Conservation (phyloP, 2,888 invertebrate genomes). For the Clepsis dumicolana region DNA sequence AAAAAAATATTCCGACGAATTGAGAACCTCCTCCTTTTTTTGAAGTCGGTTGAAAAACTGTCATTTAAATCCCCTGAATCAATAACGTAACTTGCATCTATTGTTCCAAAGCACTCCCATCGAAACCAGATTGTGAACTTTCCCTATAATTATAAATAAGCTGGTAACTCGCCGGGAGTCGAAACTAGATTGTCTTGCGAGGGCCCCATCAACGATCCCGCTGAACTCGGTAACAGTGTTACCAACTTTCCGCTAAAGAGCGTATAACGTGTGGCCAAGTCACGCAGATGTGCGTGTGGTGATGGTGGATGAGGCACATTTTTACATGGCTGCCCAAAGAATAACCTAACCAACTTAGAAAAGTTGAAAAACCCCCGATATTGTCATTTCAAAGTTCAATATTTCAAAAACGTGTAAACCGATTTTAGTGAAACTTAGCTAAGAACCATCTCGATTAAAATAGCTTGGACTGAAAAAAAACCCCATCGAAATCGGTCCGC, state of each 20-base stretch:
- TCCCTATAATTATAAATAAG: conserved; percentile 23
- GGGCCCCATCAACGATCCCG: conserved; percentile 55
- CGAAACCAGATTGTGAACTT: conserved; percentile 18
- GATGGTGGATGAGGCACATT: background rate
- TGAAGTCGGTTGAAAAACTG: too few relatives aligned
- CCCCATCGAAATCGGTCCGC: too few relatives aligned
- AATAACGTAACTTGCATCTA: background rate
- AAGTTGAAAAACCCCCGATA: too few relatives aligned
- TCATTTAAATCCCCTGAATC: too few relatives aligned
- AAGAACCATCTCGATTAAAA: too few relatives aligned
- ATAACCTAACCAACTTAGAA: too few relatives aligned
- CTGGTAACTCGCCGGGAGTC: conserved; percentile 15
- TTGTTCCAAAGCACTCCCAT: background rate
- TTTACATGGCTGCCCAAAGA: background rate
- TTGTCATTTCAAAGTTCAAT: too few relatives aligned
- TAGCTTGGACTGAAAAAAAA: too few relatives aligned
- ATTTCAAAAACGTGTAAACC: too few relatives aligned
- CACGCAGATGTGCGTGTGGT: background rate
- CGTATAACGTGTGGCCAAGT: conserved; percentile 44
- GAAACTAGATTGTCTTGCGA: conserved; percentile 57
- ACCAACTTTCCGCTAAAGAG: conserved; percentile 43
- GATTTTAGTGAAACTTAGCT: too few relatives aligned
- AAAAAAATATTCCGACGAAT: too few relatives aligned
- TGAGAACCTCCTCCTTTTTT: too few relatives aligned
- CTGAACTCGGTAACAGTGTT: conserved; percentile 39